A percentile compares a stretch with the other conserved stretches of the same genome.
phyloP scores from a whole-genome alignment of 2,888 invertebrate species.

The Pammene aurita region DNA sequence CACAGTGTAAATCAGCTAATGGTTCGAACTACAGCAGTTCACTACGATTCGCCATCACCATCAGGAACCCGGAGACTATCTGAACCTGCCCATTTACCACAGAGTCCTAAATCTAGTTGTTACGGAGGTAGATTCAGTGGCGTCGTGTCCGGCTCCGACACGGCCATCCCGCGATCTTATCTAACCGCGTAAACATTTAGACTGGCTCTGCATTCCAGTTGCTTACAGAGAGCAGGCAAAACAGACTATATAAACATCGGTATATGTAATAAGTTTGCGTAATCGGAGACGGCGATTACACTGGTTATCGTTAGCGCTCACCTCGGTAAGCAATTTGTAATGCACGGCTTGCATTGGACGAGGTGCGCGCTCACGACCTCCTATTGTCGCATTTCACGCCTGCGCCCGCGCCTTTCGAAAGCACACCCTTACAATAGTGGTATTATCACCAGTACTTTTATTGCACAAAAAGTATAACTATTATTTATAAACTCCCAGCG shows the following conservation, averaged over 20 bases:
- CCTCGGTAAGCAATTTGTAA: not conserved
- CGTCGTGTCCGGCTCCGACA: conserved; percentile 25
- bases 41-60: conserved; percentile 2
- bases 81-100: conserved; percentile 11
- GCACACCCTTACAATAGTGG: conserved; percentile 38
- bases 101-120: conserved; percentile 23
- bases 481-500: no score
- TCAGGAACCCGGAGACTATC: conserved; percentile 1
- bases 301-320: not conserved
- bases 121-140: conserved; percentile 27
- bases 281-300: not conserved
- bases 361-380: conserved; percentile 59
- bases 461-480: not conserved
- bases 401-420: conserved; percentile 52
- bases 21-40: no score
- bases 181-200: conserved; percentile 76
- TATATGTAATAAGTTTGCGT: not conserved
- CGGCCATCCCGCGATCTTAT: conserved; percentile 30
- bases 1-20: no score
- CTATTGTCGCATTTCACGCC: conserved; percentile 72
- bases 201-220: conserved; percentile 45
- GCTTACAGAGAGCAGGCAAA: not conserved
- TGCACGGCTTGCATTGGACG: conserved; percentile 45
- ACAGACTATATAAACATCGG: not conserved
- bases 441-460: conserved; percentile 6